These are phyloP conservation scores for Tychaedon coryphoeus DNA, from an alignment of 2,113 vertebrate species.

Conservation along the genomic window DNA sequence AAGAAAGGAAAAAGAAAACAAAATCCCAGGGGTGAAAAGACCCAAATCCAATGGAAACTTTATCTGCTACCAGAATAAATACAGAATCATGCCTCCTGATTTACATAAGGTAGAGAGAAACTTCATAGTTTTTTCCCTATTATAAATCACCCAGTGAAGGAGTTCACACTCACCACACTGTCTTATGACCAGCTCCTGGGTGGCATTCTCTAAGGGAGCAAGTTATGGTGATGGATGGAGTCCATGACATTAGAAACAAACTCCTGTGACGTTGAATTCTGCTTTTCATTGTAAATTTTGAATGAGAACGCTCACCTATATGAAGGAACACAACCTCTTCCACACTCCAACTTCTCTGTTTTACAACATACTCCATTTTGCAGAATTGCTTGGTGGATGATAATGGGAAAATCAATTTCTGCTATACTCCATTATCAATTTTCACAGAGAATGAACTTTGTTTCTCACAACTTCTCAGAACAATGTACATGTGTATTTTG, in stretches of 20 bases:
- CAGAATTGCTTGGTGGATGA: not conserved
- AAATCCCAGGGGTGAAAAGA: not conserved
- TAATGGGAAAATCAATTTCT: not conserved
- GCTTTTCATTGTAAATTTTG: not conserved
- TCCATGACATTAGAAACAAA: not conserved
- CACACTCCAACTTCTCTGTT: not conserved
- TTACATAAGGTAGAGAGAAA: not conserved
- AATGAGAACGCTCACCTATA: not conserved
- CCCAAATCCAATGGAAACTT: not conserved
- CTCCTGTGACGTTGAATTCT: not conserved
- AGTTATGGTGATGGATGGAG: not conserved
- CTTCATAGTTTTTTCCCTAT: not conserved
- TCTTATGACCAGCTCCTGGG: not conserved
- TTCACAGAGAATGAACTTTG: not conserved
- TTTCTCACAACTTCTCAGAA: not conserved
- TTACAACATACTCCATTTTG: not conserved
- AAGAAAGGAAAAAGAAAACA: not conserved
- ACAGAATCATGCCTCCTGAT: rapidly evolving
- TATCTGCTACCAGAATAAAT: not conserved
- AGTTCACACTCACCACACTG: not conserved
- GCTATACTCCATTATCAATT: not conserved
- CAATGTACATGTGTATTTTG: not conserved
- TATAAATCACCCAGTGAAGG: not conserved
- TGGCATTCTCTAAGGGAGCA: not conserved
- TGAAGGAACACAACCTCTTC: not conserved